Conservation (phyloP, 1,140 invertebrate species). For the Ooceraea biroi region DNA sequence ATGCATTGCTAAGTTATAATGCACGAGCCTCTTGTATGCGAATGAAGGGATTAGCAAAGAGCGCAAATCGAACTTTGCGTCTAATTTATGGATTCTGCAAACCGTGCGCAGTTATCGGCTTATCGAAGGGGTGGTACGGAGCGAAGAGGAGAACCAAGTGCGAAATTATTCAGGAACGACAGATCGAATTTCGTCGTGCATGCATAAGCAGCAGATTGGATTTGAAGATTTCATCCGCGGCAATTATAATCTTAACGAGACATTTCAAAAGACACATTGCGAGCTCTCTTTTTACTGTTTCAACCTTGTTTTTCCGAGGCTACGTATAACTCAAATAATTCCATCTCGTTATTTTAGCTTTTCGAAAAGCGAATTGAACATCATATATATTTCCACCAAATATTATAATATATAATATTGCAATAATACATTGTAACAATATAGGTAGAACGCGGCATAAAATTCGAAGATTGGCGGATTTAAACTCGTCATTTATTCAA, state of each 20-base stretch:
- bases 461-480: too few relatives aligned
- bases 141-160: constrained; percentile 37
- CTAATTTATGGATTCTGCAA: constrained; percentile 73
- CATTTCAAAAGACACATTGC: neutral
- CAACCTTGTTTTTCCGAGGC: neutral
- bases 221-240: constrained; percentile 49
- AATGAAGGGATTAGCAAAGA: constrained; percentile 70
- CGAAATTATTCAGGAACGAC: constrained; percentile 68
- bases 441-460: too few relatives aligned
- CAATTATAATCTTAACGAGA: constrained; percentile 51
- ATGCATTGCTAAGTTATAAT: constrained; percentile 71
- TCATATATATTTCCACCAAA: too few relatives aligned
- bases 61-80: constrained; percentile 69
- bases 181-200: constrained; percentile 65
- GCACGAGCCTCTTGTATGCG: constrained; percentile 67
- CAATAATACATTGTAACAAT: too few relatives aligned
- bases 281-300: neutral
- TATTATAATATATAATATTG: too few relatives aligned
- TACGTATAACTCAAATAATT: neutral
- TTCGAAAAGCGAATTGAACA: neutral
- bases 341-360: neutral
- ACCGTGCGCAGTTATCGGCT: constrained; percentile 71
- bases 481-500: neutral
- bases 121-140: constrained; percentile 59
- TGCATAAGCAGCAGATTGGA: constrained; percentile 50